These are phyloP conservation scores for Gobius niger DNA, from an alignment of 2,113 vertebrate genomes.

Conservation along the genomic window DNA sequence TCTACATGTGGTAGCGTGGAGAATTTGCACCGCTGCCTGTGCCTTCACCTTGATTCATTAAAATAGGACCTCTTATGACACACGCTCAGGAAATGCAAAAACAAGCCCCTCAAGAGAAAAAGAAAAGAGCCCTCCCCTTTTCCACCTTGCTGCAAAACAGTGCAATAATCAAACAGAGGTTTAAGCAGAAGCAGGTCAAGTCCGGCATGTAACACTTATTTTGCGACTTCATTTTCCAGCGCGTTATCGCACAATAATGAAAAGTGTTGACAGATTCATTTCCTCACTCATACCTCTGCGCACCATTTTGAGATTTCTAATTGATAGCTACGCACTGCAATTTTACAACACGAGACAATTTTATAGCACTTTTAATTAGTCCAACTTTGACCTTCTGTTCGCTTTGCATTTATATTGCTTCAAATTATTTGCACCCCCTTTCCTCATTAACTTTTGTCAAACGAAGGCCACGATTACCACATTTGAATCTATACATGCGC, in stretches of 20 bases:
- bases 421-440: slow-evolving; percentile 71
- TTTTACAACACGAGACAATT: slow-evolving; percentile 64
- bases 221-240: slow-evolving; percentile 59
- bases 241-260: slow-evolving; percentile 67
- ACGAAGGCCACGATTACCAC: slow-evolving; percentile 52
- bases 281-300: slow-evolving; percentile 53
- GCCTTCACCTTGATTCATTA: slow-evolving; percentile 54
- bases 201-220: slow-evolving; percentile 55
- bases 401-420: slow-evolving; percentile 75
- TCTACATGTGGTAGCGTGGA: slow-evolving; percentile 31
- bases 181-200: slow-evolving; percentile 54
- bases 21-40: slow-evolving; percentile 46
- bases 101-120: slow-evolving; percentile 14
- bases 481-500: slow-evolving; percentile 48
- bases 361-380: slow-evolving; percentile 76
- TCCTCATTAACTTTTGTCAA: slow-evolving; percentile 67
- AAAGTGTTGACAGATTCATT: slow-evolving; percentile 76
- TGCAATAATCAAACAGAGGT: slow-evolving; percentile 44
- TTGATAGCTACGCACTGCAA: slow-evolving; percentile 69
- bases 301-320: slow-evolving; percentile 71
- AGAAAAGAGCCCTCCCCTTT: background rate
- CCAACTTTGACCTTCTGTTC: slow-evolving; percentile 75
- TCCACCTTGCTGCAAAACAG: slow-evolving; percentile 12
- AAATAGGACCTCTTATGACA: slow-evolving; percentile 49
- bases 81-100: slow-evolving; percentile 38